Percentiles rank a stretch among this genome's conserved stretches.
phyloP scores from a whole-genome alignment of 2,888 invertebrate genomes.

The Leucoma salicis region DNA sequence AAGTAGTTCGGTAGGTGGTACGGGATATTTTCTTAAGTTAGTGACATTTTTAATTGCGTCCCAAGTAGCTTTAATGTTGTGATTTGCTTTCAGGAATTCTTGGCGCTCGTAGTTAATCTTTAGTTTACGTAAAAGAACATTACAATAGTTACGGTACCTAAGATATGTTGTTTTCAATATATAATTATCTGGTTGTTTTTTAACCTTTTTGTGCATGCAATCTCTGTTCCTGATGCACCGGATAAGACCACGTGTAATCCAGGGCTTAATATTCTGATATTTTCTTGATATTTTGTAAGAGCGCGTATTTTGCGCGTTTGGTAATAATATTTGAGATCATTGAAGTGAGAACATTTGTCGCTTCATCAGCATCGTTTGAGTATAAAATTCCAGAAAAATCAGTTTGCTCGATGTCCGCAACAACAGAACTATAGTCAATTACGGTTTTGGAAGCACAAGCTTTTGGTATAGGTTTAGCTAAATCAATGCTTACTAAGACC shows the following conservation, averaged over 20 bases:
- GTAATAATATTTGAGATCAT: not conserved
- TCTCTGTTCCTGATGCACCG: not conserved
- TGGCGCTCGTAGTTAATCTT: not conserved
- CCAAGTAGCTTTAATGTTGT: not conserved
- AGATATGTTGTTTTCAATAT: not conserved
- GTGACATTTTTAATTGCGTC: too few relatives aligned
- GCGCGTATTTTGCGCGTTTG: not conserved
- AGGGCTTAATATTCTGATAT: not conserved
- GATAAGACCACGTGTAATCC: not conserved
- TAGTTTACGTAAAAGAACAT: not conserved
- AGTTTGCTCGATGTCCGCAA: too few relatives aligned
- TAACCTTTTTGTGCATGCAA: not conserved
- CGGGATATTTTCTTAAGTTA: too few relatives aligned
- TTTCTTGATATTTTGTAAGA: not conserved
- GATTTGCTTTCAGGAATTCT: not conserved
- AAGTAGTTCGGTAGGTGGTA: too few relatives aligned
- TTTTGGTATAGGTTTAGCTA: not conserved
- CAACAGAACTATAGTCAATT: not conserved
- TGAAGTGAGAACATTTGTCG: not conserved
- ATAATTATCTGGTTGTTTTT: not conserved
- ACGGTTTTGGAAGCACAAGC: not conserved
- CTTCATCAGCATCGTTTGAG: too few relatives aligned
- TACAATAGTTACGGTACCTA: too few relatives aligned
- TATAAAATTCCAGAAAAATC: too few relatives aligned
- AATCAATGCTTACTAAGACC: not conserved